Evolutionary conservation across 2,113 vertebrate genomes (phyloP), one percentile per base, ranked within the genome.

Genomic region (Puntigrus tetrazona): DNA sequence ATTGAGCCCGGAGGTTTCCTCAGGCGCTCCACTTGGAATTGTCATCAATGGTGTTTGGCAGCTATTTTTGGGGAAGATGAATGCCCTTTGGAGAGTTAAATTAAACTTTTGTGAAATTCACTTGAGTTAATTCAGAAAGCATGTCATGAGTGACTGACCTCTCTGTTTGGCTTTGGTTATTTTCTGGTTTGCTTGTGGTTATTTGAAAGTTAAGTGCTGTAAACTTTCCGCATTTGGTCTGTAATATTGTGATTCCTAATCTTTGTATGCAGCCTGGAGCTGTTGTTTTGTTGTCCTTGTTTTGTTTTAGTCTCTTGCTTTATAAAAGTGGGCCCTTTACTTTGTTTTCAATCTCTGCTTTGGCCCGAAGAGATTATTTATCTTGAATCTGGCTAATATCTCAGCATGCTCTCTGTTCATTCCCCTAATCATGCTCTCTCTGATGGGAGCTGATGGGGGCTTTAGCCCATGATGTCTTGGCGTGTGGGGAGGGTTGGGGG

Each of bases 401-500:
- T 80, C 72, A 29, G 70, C 11, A 7, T 77, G 59, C 5, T 45
- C 38, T 75, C 61, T 52, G 36, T 47, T 81, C 38, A 70, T 72
- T 73, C 59, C 34, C 45, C 36, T 59, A 43, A 59, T 82, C 45
- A 27, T 57, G 38, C 31, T 41, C 79, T 69, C 47, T 73, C n/a
- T 5, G 38, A 70, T 61, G 52, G 78, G 43, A 82, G 77, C 31
- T 3, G 36, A 69, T 57, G 52, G 78, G 50, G 84, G 80, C 87
- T 90, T 73, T 10, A 87, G 74, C 55, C 41, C 52, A 16, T 59
- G 82, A 88, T 86, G 80, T 75, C 78, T 86, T 86, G 85, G 86
- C 47, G 63, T 90, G 89, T 89, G 88, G 83, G 69, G 8, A 16
- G 34, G 89, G 89, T 91, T 87, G 86, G 86, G 75, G 85, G 47